A percentile compares a stretch with the other conserved stretches of the same genome.
These are phyloP conservation scores for Cuculus canorus DNA, from an alignment of 2,797 vertebrate genomes.

Conservation along the genomic window DNA sequence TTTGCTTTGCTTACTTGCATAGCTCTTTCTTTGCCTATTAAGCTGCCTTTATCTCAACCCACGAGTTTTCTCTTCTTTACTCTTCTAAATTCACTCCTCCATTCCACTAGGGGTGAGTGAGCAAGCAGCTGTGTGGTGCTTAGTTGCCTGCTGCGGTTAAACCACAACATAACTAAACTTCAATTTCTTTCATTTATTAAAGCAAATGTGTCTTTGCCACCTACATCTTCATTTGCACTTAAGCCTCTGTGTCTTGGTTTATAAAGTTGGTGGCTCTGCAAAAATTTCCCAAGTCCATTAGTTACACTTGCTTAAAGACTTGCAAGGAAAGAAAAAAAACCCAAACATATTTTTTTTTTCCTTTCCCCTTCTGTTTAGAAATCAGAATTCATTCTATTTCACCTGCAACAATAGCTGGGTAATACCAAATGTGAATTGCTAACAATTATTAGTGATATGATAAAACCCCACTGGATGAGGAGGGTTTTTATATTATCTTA, in stretches of 20 bases:
- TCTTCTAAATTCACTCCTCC: too few relatives aligned
- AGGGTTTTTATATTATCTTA: background rate
- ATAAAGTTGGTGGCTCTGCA: background rate
- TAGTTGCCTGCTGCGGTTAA: too few relatives aligned
- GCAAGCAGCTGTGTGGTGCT: too few relatives aligned
- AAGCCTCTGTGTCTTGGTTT: background rate
- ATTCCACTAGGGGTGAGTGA: too few relatives aligned
- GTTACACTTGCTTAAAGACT: background rate
- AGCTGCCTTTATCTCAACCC: too few relatives aligned
- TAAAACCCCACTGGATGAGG: background rate
- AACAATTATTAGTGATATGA: background rate
- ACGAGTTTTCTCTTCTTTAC: too few relatives aligned
- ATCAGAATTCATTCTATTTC: background rate
- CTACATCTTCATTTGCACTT: background rate
- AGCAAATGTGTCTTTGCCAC: background rate
- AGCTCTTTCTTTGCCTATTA: too few relatives aligned
- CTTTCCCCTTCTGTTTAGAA: background rate
- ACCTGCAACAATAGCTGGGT: background rate
- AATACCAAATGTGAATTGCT: background rate
- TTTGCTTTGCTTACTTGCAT: too few relatives aligned
- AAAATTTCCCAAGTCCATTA: background rate
- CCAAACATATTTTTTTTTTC: background rate
- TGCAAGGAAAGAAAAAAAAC: background rate
- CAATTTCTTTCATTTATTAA: background rate
- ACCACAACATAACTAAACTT: background rate